Base-by-base conservation (phyloP, 2,888 invertebrate genomes). In the Drosophila acutilabella region DNA sequence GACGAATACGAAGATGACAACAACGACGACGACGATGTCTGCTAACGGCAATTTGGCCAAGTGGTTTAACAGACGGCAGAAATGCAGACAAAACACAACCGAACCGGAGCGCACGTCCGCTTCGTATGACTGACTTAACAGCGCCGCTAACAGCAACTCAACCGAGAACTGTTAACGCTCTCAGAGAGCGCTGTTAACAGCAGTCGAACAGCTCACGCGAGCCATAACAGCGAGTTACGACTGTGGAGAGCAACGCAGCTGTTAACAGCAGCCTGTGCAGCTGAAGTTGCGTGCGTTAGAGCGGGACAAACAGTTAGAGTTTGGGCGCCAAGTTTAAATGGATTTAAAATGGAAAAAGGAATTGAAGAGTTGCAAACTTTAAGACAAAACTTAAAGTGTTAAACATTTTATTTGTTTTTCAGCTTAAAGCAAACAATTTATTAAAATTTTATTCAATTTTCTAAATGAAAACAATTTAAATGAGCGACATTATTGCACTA, bases 21-120 rank as follows among this genome's bases (percentile, higher is more conserved):
- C 77, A 57, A 47, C 61, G 56, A 61, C 50, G 52, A 59, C 65
- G 53, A 70, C 64, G 58, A 77, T 58, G 72, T 65, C 73, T 68
- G 69, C 68, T 74, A 47, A 71, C 48, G 52, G 60, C 72, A 30
- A 58, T 51, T 52, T 47, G 56, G 14, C 20, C 26, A 23, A 53
- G 18, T 11, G 11, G n/a, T 6, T 30, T 14, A 26, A 18, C 50
- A 44, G 10, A 11, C 36, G 53, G 2, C 26, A 23, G 47, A 26
- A 10, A 33, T 5, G 2, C 20, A n/a, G 14, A 52, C 6, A 30
- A 47, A 53, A 36, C 59, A 33, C 20, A 33, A 50, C 33, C 60
- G 61, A 61, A 61, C 61, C 64, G 64, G 23, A 48, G 54, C 61
- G 41, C 26, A 33, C 45, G 54, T 54, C 53, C 47, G 61, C 61